Conservation (phyloP, 2,888 invertebrate genomes). For the Xestoiulus laeticollis region DNA sequence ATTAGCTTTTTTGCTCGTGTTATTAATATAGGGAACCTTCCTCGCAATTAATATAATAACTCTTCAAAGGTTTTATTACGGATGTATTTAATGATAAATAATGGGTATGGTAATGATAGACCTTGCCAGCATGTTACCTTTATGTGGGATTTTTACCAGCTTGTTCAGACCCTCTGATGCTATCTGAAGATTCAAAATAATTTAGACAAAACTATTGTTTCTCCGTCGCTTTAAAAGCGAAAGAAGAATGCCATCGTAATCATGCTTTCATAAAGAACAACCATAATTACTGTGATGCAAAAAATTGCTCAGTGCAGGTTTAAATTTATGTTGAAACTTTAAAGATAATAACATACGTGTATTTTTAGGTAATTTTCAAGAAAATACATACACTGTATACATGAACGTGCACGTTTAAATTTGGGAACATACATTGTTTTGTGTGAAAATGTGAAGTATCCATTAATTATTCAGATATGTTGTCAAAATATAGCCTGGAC, state of each 20-base stretch:
- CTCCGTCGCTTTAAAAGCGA: background rate
- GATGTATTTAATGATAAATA: constrained; percentile 38
- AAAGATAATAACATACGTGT: background rate
- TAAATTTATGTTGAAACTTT: background rate
- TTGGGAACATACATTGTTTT: background rate
- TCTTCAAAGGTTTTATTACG: background rate
- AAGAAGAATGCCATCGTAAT: constrained; percentile 17
- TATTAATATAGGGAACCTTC: background rate
- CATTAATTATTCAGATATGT: too few species aligned
- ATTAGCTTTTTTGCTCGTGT: background rate
- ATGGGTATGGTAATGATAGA: constrained; percentile 6
- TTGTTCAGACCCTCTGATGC: background rate
- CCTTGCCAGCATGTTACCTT: background rate
- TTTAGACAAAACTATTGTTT: background rate
- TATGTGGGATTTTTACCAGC: background rate
- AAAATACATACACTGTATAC: background rate
- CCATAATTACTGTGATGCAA: background rate
- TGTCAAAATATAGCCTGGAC: too few species aligned
- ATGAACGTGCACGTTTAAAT: background rate
- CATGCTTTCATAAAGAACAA: background rate
- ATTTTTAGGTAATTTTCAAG: background rate
- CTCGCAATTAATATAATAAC: background rate
- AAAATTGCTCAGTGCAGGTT: background rate
- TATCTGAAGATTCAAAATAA: background rate
- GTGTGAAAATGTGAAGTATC: background rate